A percentile compares a stretch with the other conserved stretches of the same genome.
These are phyloP conservation scores for Panulirus ornatus DNA, from an alignment of 1,140 invertebrate species.

Conservation along the genomic window DNA sequence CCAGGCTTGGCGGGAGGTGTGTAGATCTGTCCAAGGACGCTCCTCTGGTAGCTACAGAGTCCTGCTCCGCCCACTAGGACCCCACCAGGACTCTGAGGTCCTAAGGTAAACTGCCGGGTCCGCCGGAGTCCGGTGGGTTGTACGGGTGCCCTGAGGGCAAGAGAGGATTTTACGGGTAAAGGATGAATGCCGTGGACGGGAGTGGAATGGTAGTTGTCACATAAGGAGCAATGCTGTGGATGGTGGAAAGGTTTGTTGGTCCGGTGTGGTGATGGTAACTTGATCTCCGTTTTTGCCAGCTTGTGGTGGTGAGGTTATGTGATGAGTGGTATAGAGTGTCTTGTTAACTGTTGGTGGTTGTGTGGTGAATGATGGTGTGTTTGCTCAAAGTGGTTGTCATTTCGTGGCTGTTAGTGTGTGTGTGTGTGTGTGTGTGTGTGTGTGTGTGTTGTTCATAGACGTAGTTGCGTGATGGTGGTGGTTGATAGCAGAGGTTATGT, in stretches of 20 bases:
- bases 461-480: no score
- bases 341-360: not conserved
- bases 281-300: not conserved
- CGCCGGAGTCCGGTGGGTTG: not conserved
- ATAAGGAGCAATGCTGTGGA: not conserved
- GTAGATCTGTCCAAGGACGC: not conserved
- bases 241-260: not conserved
- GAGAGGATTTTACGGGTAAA: not conserved
- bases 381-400: not conserved
- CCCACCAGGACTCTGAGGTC: not conserved
- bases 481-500: no score
- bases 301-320: not conserved
- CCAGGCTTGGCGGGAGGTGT: not conserved
- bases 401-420: not conserved
- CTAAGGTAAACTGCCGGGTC: not conserved
- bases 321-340: not conserved
- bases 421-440: conserved; percentile 36
- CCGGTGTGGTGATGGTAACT: no score
- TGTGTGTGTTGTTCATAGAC: no score
- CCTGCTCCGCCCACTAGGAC: not conserved
- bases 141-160: not conserved
- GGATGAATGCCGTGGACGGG: no score
- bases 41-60: not conserved
- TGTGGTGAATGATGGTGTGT: not conserved
- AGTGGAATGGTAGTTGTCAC: not conserved